Conservation (phyloP, 2,113 vertebrate genomes). For the Mesocricetus auratus region DNA sequence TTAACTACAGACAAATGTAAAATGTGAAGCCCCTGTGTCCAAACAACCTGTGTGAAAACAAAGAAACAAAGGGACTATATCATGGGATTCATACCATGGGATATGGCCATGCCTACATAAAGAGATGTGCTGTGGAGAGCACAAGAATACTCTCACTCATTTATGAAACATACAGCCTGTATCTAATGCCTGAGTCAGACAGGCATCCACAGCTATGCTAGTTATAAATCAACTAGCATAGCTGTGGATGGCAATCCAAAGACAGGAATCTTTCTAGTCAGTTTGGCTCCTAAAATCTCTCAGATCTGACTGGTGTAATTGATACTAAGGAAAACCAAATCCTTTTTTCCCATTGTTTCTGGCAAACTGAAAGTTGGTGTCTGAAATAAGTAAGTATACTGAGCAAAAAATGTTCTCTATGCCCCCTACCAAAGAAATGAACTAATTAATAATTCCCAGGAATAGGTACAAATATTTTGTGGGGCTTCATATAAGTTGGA, state of each 20-base stretch:
- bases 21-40: not conserved
- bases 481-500: not conserved
- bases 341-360: not conserved
- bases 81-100: not conserved
- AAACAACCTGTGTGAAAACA: not conserved
- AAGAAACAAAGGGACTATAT: not conserved
- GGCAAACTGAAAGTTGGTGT: conserved; percentile 1
- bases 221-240: conserved; percentile 24
- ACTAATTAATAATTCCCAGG: conserved; percentile 26
- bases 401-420: conserved; percentile 37
- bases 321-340: conserved; percentile 14
- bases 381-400: not conserved
- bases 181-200: conserved; percentile 9
- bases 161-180: conserved; percentile 8
- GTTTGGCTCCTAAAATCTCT: conserved; percentile 48
- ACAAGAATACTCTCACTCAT: conserved; percentile 2
- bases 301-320: not conserved
- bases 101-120: conserved; percentile 29
- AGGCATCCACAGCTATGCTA: conserved; percentile 45
- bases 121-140: conserved; percentile 3
- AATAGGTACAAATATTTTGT: conserved; percentile 27
- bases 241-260: conserved; percentile 35
- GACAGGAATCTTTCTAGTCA: conserved; percentile 54
- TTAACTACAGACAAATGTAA: not conserved
- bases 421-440: not conserved